These are phyloP conservation scores for Caenorhabditis elegans DNA, from an alignment of 1,140 invertebrate genomes.

Conservation along the genomic window WBcel235 BX284603.4:8850001-8850500, in stretches of 20 bases:
- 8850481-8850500: constrained; percentile 34
- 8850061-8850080: neutral
- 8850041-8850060: neutral
- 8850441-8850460: constrained; percentile 32
- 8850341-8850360: neutral
- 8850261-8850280: constrained; percentile 39
- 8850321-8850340: neutral
- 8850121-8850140: constrained; percentile 30
- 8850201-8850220: constrained; percentile 32
- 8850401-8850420: constrained; percentile 37
- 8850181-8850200: constrained; percentile 10
- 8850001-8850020: no score
- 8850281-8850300: constrained; percentile 37
- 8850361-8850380: constrained; percentile 34
- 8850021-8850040: no score
- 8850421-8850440: constrained; percentile 38
- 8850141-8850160: constrained; percentile 18
- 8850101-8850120: neutral
- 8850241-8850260: constrained; percentile 39
- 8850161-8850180: neutral
- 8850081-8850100: neutral
- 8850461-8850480: constrained; percentile 20
- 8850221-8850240: constrained; percentile 36
- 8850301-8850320: constrained; percentile 45
- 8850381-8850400: constrained; percentile 27